Evolutionary conservation across 2,888 invertebrate species (phyloP).

Genomic region (Diachrysia chrysitis): DNA sequence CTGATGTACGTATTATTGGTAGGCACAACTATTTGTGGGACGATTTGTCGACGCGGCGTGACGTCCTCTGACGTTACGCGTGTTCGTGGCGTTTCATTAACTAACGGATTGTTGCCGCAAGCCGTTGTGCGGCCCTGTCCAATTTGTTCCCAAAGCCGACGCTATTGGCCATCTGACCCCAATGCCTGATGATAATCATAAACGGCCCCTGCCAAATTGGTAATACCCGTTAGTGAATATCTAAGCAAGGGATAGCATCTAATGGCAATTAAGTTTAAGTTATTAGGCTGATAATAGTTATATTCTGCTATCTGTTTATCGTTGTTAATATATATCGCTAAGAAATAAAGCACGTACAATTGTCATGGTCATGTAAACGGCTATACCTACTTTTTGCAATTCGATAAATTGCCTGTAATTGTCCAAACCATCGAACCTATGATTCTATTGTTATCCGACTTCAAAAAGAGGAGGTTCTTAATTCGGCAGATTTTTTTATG

Average conservation of each 20-base stretch:
- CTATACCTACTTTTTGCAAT: background rate
- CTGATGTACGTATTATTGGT: conserved; percentile 29
- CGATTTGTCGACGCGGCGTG: conserved; percentile 49
- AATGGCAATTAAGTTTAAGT: conserved; percentile 54
- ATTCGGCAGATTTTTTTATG: too few species aligned
- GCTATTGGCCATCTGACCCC: conserved; percentile 41
- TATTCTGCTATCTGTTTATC: conserved; percentile 26
- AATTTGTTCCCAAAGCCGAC: conserved; percentile 56
- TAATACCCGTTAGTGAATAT: conserved; percentile 58
- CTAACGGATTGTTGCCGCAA: conserved; percentile 64
- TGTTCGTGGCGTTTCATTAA: conserved; percentile 66
- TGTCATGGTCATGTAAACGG: background rate
- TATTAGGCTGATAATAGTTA: conserved; percentile 50
- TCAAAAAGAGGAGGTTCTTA: too few species aligned
- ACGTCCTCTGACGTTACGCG: conserved; percentile 51
- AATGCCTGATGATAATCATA: conserved; percentile 53
- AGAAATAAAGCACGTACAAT: background rate
- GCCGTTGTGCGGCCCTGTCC: conserved; percentile 57
- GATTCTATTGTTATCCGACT: too few species aligned
- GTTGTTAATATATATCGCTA: conserved; percentile 19
- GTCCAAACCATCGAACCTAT: too few species aligned
- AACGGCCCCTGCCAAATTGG: conserved; percentile 46
- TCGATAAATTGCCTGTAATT: too few species aligned
- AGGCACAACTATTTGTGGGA: conserved; percentile 45
- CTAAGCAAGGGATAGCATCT: conserved; percentile 54